These are phyloP conservation scores for Andrena flavipes DNA, from an alignment of 2,888 invertebrate species.

Conservation along the genomic window DNA sequence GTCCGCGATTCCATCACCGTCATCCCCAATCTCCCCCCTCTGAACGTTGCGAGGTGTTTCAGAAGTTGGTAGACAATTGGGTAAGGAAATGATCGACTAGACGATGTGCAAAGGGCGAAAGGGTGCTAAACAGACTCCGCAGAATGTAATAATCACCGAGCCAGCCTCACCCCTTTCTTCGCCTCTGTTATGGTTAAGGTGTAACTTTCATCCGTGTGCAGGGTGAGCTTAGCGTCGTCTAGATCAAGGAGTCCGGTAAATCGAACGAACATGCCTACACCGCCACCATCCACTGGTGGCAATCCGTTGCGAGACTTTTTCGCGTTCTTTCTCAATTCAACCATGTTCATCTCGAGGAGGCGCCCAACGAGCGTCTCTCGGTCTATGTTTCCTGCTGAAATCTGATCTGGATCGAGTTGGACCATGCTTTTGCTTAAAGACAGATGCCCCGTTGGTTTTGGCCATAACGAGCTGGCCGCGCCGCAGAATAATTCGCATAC, in stretches of 20 bases:
- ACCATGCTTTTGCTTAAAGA: conserved; percentile 86
- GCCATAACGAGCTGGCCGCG: conserved; percentile 88
- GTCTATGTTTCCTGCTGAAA: conserved; percentile 78
- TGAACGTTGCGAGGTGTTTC: no score
- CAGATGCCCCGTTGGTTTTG: conserved; percentile 87
- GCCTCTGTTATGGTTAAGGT: conserved; percentile 35
- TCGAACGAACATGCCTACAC: conserved; percentile 70
- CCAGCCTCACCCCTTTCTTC: conserved; percentile 61
- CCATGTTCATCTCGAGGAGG: conserved; percentile 72
- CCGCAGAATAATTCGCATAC: conserved; percentile 89
- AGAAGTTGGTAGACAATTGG: no score
- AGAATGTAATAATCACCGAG: neutral
- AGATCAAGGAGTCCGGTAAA: conserved; percentile 46
- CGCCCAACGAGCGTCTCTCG: conserved; percentile 77
- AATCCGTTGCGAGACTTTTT: conserved; percentile 9
- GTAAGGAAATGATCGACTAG: neutral
- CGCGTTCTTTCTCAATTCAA: conserved; percentile 65
- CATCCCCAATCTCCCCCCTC: neutral
- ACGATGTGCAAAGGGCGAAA: neutral
- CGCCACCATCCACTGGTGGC: conserved; percentile 49
- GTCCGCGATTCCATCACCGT: neutral
- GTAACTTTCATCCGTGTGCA: conserved; percentile 88
- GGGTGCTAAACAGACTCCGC: neutral
- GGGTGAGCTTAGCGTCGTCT: conserved; percentile 82
- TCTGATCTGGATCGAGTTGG: conserved; percentile 85